Base-by-base conservation (phyloP, 2,888 invertebrate genomes). In the Vanessa cardui region DNA sequence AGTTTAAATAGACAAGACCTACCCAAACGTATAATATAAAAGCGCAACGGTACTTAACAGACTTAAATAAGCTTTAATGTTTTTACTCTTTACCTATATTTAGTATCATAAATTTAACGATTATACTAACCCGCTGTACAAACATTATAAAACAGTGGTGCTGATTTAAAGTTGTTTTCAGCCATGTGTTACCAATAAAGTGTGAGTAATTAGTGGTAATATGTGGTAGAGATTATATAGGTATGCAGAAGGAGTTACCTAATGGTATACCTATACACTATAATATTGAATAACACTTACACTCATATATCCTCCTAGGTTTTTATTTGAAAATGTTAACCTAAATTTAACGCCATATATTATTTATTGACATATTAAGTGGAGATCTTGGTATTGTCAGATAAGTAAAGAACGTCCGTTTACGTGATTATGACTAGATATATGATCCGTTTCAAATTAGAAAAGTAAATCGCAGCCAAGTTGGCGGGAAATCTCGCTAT, bases 131-230 rank as follows among this genome's bases (percentile, higher is more conserved):
- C 73, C 76, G 73, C 77, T 90, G 88, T 81, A 85, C 80, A 89
- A 90, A 88, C 90, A 88, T 81, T 81, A 77, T 88, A 80, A 86
- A 86, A 78, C 68, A 81, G 79, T 77, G 73, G 77, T 77, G 74
- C 74, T 58, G 79, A 75, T 79, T 73, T 69, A 72, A 76, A 73
- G 72, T 78, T 76, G 78, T 74, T 75, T 77, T 73, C 66, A 74
- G 75, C 78, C 89, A 90, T 79, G 83, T 90, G 90, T 74, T 81
- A 79, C 77, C 84, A 78, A 88, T 90, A 83, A 83, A 75, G 66
- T 74, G 77, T 73, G 74, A 78, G 77, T 79, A 77, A 80, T 81
- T 77, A 76, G 64, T 45, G 64, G 58, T 47, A 66, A 50, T 63
- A 52, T 58, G 47, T 59, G 54, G 39, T 54, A 61, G 60, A 20